Evolutionary conservation across 2,888 invertebrate species (phyloP), one percentile per base, ranked within the genome.

Genomic region (Synergus japonicus): DNA sequence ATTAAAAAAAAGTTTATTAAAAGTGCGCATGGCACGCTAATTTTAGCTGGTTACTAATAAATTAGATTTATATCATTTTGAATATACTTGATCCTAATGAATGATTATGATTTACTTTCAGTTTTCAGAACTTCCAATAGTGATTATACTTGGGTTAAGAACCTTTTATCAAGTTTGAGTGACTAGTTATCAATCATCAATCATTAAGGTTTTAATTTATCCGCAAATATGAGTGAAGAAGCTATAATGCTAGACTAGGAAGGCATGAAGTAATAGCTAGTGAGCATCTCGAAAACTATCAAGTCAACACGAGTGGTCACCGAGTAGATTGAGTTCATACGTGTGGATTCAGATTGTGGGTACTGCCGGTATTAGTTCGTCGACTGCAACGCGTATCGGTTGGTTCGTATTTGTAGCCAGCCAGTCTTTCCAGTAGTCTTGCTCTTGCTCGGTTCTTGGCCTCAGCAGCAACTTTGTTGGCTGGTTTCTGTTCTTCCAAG

Each of bases 331-430:
- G 69, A 13, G 46, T 37, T 69, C 69, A 46, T 69, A 46, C 46
- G 12, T 46, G 46, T 49, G 46, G 46, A 49, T n/a, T n/a, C 54
- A 73, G 73, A 63, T 63, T 76, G 76, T 76, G 76, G 76, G 66
- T 64, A 46, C 49, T 22, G 77, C 49, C 77, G 65, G 78, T 78
- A 77, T 65, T 67, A 58, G 67, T 73, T 73, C 73, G 66, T 37
- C 46, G 49, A 46, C 77, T 64, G 63, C 64, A 66, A 65, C 66
- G 66, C 78, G 67, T 78, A 67, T 66, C 43, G 64, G 64, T 77
- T 77, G 60, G 77, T 46, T 77, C 63, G 63, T 18, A 63, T 77
- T 77, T 64, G 63, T 46, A 77, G 77, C 13, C 46, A 64, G 63
- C 13, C 46, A 64, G 63, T 63, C 44, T 22, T n/a, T 77, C 46